phyloP scores from a whole-genome alignment of 2,797 vertebrate genomes.

The Margarornis squamiger region DNA sequence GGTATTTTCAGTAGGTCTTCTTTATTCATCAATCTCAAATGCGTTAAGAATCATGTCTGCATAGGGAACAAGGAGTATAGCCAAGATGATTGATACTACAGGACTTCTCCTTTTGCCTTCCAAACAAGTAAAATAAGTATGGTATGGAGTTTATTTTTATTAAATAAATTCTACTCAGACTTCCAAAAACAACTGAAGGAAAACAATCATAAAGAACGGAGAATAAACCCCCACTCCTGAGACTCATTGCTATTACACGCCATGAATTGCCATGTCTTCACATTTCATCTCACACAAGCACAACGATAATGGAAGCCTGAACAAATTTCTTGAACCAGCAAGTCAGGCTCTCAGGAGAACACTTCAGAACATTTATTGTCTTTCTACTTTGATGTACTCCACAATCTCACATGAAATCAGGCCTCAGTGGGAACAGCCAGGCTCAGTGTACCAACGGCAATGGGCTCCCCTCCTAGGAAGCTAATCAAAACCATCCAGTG shows the following conservation, averaged over 20 bases:
- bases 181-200: neutral
- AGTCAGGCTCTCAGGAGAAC: neutral
- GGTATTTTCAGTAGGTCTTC: rapidly evolving
- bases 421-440: neutral
- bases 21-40: neutral
- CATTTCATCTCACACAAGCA: neutral
- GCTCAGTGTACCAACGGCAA: neutral
- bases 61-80: neutral
- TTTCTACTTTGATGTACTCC: slow-evolving; percentile 8
- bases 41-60: neutral
- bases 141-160: neutral
- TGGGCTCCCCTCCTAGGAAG: neutral
- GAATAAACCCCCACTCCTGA: neutral
- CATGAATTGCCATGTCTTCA: neutral
- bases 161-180: neutral
- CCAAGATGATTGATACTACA: neutral
- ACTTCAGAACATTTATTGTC: neutral
- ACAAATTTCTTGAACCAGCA: slow-evolving; percentile 4
- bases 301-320: neutral
- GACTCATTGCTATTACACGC: neutral
- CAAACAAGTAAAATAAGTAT: neutral
- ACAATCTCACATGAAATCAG: slow-evolving; percentile 20
- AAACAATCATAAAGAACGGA: neutral
- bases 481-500: slow-evolving; percentile 45
- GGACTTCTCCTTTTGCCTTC: neutral